These are phyloP conservation scores for Rhabdophis nuchalis DNA, from an alignment of 2,797 vertebrate genomes.

Conservation along the genomic window DNA sequence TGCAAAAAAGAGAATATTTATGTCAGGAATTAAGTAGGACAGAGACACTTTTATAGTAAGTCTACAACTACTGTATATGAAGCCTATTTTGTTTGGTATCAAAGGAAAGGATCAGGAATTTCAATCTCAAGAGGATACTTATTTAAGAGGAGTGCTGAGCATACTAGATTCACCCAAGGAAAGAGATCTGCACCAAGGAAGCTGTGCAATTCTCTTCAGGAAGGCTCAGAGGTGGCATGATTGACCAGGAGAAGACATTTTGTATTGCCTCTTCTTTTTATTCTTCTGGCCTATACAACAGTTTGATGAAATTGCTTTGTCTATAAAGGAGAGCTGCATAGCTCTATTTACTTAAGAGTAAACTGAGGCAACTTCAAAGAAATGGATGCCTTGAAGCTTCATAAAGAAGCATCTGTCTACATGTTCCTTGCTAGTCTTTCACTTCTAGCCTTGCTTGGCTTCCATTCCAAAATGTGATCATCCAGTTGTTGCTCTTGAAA, in stretches of 20 bases:
- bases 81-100: conserved; percentile 4
- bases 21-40: neutral
- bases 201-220: neutral
- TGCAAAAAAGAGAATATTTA: neutral
- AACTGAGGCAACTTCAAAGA: neutral
- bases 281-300: neutral
- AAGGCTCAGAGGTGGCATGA: neutral
- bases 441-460: neutral
- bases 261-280: neutral
- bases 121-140: too few species aligned
- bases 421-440: neutral
- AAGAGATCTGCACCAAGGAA: neutral
- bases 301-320: neutral
- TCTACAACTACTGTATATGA: neutral
- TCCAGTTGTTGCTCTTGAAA: neutral
- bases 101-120: conserved; percentile 17
- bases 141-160: too few species aligned
- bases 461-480: neutral
- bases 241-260: neutral
- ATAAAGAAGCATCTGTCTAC: neutral
- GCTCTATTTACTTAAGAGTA: neutral
- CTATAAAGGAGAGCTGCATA: neutral
- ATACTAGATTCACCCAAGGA: too few species aligned
- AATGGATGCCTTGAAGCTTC: neutral
- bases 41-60: neutral